Evolutionary conservation across 2,888 invertebrate genomes (phyloP).

Genomic region (Apocheima hispidaria): DNA sequence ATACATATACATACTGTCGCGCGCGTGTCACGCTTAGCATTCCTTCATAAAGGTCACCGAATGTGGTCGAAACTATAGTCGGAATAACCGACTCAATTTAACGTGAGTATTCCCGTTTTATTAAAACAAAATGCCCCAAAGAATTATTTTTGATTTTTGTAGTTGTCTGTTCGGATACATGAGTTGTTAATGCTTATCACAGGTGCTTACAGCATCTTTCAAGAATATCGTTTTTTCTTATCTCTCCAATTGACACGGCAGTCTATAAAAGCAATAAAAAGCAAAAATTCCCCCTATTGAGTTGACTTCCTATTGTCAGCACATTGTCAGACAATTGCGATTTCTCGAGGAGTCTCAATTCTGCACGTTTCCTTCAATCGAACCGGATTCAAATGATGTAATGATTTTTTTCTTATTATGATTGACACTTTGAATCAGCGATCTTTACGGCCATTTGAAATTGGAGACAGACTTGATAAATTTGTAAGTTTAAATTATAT

Average conservation of each 20-base stretch:
- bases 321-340: conserved; percentile 30
- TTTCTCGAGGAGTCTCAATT: conserved; percentile 21
- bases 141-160: too few relatives aligned
- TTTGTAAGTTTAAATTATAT: not conserved
- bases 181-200: too few relatives aligned
- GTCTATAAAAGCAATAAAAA: conserved; percentile 33
- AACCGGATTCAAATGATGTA: conserved; percentile 20
- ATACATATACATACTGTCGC: too few relatives aligned
- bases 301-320: conserved; percentile 32
- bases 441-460: conserved; percentile 15
- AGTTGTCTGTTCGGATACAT: too few relatives aligned
- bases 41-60: too few relatives aligned
- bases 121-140: too few relatives aligned
- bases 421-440: conserved; percentile 25
- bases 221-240: conserved; percentile 22
- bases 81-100: too few relatives aligned
- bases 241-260: conserved; percentile 31
- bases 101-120: too few relatives aligned
- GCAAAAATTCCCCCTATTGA: conserved; percentile 34
- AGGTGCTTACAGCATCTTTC: not conserved
- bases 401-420: conserved; percentile 26
- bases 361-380: conserved; percentile 23
- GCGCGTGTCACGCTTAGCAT: too few relatives aligned
- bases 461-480: conserved; percentile 5
- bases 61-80: too few relatives aligned